Base-by-base conservation (phyloP, 1,140 invertebrate genomes). In the Papilio aristodemus region DNA sequence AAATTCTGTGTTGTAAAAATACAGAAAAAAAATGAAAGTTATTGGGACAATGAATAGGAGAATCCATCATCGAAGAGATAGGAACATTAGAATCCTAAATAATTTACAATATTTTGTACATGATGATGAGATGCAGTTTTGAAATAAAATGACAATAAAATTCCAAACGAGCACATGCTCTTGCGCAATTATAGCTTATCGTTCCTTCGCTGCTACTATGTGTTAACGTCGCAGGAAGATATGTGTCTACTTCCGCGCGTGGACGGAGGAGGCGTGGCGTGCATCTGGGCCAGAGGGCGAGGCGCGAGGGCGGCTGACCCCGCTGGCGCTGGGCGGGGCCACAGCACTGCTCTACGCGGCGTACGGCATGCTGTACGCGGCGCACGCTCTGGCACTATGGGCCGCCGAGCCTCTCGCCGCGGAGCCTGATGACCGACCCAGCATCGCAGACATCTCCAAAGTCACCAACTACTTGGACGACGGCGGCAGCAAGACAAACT, bases 191-290 rank as follows among this genome's bases (percentile, higher is more conserved):
- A n/a, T n/a, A n/a, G n/a, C n/a, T n/a, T n/a, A n/a, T n/a, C n/a
- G n/a, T n/a, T n/a, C n/a, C n/a, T n/a, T n/a, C n/a, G n/a, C n/a
- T n/a, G n/a, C n/a, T n/a, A n/a, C n/a, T 32, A 46, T 19, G n/a
- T 46, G 27, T 46, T 46, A 13, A 43, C 7, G 7, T 57, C 50
- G 1, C 76, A 88, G 84, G 11, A 79, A 78, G 9, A 41, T 77
- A n/a, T 84, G 81, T 76, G 74, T 79, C 6, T 84, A 83, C 67
- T 77, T 80, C 69, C 79, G 85, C 46, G 3, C 69, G 13, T 83
- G 81, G 78, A 79, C 84, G 0, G 84, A 86, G 60, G 72, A 76
- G 8, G 64, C 71, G n/a, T 87, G 85, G 87, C 59, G 59, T 1
- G 46, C 46, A 70, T 1, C 22, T 4, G 67, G 62, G 22, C 50